Base-by-base conservation (phyloP, 2,888 invertebrate genomes). In the Apotomis capreana region DNA sequence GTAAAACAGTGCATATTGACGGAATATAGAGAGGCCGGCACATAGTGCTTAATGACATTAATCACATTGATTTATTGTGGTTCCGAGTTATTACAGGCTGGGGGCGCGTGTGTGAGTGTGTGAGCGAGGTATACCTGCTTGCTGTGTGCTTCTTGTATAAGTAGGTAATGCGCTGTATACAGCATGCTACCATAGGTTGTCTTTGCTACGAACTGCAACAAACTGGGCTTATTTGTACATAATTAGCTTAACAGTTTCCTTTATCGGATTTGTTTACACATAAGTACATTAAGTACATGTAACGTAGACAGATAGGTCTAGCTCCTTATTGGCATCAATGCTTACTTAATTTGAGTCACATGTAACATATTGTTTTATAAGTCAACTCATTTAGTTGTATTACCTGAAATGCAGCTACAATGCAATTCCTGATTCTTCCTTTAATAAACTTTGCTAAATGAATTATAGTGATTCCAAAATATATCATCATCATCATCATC, bases 41-140 rank as follows among this genome's bases (percentile, higher is more conserved):
- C 92, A 91, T 92, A 91, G 91, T 92, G 91, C 93, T 92, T 93
- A 93, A 93, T 93, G 93, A 92, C 93, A 93, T 93, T 93, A 93
- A 93, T 93, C 93, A 93, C 92, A 92, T 93, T 93, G 93, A 93
- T 93, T 93, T 93, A 93, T 93, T 92, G 93, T 92, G 93, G 93
- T 92, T 92, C 92, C 93, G 92, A 93, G 93, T 93, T 93, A 93
- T 93, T 93, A 93, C 93, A 92, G 93, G 92, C 91, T 88, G 88
- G 89, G 85, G 86, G 79, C 76, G 77, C 76, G 88, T 89, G 91
- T 83, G 89, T 85, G 83, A 80, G 82, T 82, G 81, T 79, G 78
- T 72, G 70, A 75, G 76, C 83, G 78, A 79, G 80, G 78, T 76
- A 74, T 77, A 80, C 78, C 76, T 68, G 74, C 78, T 86, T 84